Percentiles rank a stretch among this genome's conserved stretches.
Evolutionary conservation across 2,888 invertebrate species (phyloP).

Genomic region (Cantharis rustica): DNA sequence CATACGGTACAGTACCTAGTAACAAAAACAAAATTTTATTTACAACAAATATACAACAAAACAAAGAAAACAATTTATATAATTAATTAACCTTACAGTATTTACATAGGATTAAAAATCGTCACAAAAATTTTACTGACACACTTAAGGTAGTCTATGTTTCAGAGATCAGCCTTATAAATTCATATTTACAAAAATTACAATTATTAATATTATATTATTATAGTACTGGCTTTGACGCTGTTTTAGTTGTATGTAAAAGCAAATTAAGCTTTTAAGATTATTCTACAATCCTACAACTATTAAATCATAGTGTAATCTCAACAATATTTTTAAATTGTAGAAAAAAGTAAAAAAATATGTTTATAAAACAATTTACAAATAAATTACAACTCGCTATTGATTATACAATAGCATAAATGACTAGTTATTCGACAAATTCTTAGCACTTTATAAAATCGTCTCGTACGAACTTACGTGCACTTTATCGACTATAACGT

Average conservation of each 20-base stretch:
- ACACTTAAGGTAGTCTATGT: not conserved
- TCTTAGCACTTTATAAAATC: conserved; percentile 15
- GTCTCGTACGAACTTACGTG: conserved; percentile 43
- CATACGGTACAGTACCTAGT: not conserved
- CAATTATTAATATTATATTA: conserved; percentile 2
- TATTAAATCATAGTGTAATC: not conserved
- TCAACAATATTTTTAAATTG: not conserved
- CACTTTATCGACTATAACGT: conserved; percentile 46
- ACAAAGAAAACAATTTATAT: not conserved
- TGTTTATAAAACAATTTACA: not conserved
- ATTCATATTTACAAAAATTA: conserved; percentile 14
- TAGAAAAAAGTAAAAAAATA: not conserved
- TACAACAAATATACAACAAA: conserved; percentile 11
- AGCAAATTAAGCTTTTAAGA: not conserved
- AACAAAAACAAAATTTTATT: conserved; percentile 3
- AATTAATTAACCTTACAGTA: not conserved
- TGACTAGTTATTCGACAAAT: conserved; percentile 11
- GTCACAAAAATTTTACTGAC: not conserved
- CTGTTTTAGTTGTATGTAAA: not conserved
- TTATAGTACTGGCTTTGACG: conserved; percentile 16
- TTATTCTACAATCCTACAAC: not conserved
- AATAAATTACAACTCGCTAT: not conserved
- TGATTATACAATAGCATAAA: not conserved
- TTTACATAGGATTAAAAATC: conserved; percentile 10
- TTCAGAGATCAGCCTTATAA: conserved; percentile 29